phyloP scores from a whole-genome alignment of 1,140 invertebrate species.

The Brachionus rubens region DNA sequence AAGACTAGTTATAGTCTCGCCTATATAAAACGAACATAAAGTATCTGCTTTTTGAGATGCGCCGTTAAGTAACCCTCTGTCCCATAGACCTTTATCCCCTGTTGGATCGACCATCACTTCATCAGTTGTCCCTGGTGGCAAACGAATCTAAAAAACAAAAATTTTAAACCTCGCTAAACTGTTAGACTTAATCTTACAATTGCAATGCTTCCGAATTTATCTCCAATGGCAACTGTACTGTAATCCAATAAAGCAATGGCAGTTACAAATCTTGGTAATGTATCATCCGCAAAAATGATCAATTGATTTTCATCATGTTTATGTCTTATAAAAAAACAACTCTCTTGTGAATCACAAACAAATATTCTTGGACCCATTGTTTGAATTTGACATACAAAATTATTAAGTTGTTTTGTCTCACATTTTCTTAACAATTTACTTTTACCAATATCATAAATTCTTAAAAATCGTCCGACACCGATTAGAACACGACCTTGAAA shows the following conservation, averaged over 20 bases:
- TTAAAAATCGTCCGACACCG: constrained; percentile 82
- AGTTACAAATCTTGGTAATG: constrained; percentile 91
- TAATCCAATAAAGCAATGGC: constrained; percentile 89
- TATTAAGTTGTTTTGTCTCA: constrained; percentile 96
- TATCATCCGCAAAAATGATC: constrained; percentile 96
- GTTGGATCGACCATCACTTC: constrained; percentile 85
- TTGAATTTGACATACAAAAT: constrained; percentile 86
- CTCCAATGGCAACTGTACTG: constrained; percentile 88
- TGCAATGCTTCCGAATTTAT: constrained; percentile 97
- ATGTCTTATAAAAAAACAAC: constrained; percentile 91
- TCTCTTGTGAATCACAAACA: constrained; percentile 93
- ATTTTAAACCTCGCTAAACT: constrained; percentile 49
- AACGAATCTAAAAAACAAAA: background rate
- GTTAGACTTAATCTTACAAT: constrained; percentile 65
- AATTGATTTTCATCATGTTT: constrained; percentile 92
- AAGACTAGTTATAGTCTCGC: constrained; percentile 71
- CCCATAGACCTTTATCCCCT: constrained; percentile 95
- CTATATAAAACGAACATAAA: constrained; percentile 87
- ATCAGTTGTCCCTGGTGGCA: constrained; percentile 35
- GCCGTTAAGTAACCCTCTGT: constrained; percentile 88
- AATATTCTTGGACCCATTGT: constrained; percentile 87
- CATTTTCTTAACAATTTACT: constrained; percentile 94
- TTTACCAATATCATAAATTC: constrained; percentile 94
- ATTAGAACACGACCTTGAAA: constrained; percentile 88
- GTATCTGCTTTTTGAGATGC: constrained; percentile 93